Conservation (phyloP, 2,797 vertebrate genomes). For the Anguilla marmorata region DNA sequence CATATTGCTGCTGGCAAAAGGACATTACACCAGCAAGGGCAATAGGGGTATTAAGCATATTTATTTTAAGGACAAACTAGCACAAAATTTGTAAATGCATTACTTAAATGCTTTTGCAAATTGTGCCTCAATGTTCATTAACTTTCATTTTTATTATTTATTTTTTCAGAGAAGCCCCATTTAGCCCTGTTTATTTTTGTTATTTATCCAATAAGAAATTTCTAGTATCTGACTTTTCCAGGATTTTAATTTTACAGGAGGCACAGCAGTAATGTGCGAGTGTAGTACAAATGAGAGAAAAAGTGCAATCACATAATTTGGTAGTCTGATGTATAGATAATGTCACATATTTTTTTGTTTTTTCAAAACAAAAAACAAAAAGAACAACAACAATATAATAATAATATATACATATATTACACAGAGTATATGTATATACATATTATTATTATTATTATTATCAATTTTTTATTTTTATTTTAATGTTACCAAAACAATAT, state of each 20-base stretch:
- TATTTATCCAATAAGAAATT: not conserved
- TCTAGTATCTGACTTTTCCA: not conserved
- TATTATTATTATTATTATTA: no score
- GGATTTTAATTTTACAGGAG: not conserved
- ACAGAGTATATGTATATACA: no score
- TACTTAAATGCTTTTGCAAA: not conserved
- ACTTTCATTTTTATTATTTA: not conserved
- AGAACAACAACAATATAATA: no score
- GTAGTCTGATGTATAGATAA: no score
- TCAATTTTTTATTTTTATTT: no score
- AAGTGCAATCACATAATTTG: not conserved
- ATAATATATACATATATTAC: no score
- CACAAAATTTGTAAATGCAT: not conserved
- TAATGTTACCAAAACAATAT: no score
- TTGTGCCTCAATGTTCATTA: not conserved
- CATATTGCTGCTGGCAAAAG: slow-evolving; percentile 45
- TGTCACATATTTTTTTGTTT: no score
- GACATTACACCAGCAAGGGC: not conserved
- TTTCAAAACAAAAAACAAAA: no score
- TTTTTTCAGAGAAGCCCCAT: not conserved
- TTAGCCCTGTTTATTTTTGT: not conserved
- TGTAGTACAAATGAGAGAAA: not conserved
- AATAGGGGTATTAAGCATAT: not conserved
- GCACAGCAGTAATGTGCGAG: not conserved
- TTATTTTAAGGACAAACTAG: not conserved